Evolutionary conservation across 2,888 invertebrate genomes (phyloP).

Genomic region (Trichacis sp.): DNA sequence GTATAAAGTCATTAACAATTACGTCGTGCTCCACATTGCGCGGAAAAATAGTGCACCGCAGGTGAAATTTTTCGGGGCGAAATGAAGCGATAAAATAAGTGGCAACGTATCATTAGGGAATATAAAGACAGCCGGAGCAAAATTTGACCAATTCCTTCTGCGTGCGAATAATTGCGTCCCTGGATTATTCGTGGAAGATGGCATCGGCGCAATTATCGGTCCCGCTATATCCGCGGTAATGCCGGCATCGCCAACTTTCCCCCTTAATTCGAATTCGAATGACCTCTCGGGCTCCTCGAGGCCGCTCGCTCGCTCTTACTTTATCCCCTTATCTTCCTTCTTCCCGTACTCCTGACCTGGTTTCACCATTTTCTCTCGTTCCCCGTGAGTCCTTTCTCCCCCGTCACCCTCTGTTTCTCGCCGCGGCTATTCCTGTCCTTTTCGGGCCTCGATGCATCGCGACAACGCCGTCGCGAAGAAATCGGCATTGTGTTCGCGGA

Average conservation of each 20-base stretch:
- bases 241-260: conserved; percentile 18
- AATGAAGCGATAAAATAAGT: conserved; percentile 55
- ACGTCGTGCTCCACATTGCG: no score
- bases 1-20: background rate
- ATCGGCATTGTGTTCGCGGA: conserved; percentile 15
- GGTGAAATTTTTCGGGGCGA: conserved; percentile 41
- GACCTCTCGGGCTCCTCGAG: conserved; percentile 14
- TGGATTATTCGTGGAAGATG: conserved; percentile 20
- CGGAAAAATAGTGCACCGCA: no score
- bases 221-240: conserved; percentile 22
- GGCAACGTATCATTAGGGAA: conserved; percentile 53
- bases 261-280: conserved; percentile 21
- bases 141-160: conserved; percentile 43
- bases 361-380: conserved; percentile 28
- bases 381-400: conserved; percentile 34
- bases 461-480: conserved; percentile 1
- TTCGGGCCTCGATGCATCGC: background rate
- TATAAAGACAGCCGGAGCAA: conserved; percentile 58
- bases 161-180: conserved; percentile 14
- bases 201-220: conserved; percentile 23
- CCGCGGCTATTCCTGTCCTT: background rate
- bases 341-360: conserved; percentile 33
- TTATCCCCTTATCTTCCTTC: conserved; percentile 20
- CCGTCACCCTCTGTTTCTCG: conserved; percentile 6
- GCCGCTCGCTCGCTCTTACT: conserved; percentile 13